Evolutionary conservation across 2,113 vertebrate genomes (phyloP).

Genomic region (Orientallactaga bullata): DNA sequence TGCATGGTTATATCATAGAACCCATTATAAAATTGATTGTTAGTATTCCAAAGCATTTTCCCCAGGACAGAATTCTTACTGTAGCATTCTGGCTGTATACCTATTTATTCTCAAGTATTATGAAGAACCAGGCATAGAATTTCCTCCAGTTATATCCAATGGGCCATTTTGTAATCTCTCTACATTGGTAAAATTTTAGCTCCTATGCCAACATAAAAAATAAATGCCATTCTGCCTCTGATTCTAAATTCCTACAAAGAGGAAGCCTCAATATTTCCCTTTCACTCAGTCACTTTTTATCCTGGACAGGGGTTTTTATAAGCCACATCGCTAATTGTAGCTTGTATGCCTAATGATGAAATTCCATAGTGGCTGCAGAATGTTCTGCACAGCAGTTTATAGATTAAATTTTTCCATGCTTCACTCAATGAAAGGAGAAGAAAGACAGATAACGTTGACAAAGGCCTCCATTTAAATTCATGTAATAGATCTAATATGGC

Average conservation of each 20-base stretch:
- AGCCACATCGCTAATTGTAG: conserved; percentile 80
- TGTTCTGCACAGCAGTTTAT: conserved; percentile 80
- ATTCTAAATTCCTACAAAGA: conserved; percentile 47
- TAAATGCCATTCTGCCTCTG: conserved; percentile 37
- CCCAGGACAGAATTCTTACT: neutral
- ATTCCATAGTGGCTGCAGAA: conserved; percentile 61
- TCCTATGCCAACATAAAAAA: conserved; percentile 14
- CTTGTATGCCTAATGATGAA: conserved; percentile 78
- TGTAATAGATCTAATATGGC: conserved; percentile 85
- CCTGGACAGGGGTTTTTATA: conserved; percentile 64
- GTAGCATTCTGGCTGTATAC: neutral
- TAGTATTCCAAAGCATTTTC: conserved; percentile 6
- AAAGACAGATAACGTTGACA: conserved; percentile 85
- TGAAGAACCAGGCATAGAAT: neutral
- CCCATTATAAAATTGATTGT: conserved; percentile 4
- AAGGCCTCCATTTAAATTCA: conserved; percentile 86
- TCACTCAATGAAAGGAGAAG: conserved; percentile 84
- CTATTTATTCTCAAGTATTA: neutral
- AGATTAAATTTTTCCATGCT: conserved; percentile 84
- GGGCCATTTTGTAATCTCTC: conserved; percentile 14
- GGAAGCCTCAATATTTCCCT: conserved; percentile 8
- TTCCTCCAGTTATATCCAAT: conserved; percentile 44
- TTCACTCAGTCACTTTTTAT: conserved; percentile 75
- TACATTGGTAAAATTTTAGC: neutral
- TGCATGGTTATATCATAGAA: neutral